Evolutionary conservation across 2,797 vertebrate genomes (phyloP), one percentile per base, ranked within the genome.

Genomic region (Brotula barbata): DNA sequence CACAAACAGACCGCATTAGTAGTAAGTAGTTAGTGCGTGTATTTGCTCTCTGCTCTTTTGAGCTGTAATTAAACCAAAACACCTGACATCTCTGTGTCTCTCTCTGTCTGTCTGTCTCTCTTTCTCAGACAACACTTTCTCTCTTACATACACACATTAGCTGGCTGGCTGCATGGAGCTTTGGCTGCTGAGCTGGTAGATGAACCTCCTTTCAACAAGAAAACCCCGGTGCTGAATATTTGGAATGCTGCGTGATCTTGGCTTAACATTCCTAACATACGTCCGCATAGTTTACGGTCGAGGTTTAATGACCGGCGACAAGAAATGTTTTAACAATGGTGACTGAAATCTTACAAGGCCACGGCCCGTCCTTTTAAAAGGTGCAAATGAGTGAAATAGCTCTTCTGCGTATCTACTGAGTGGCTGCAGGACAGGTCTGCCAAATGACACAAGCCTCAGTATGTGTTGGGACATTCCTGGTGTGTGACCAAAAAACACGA

Each of bases 221-320:
- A 55, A 41, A 46, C 44, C 50, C n/a, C n/a, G n/a, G n/a, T n/a
- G n/a, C n/a, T n/a, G n/a, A n/a, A n/a, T n/a, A n/a, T n/a, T n/a
- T n/a, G n/a, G n/a, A n/a, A n/a, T 13, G 23, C 17, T 23, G 73
- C 53, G 64, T 60, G 63, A 60, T 49, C 43, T 42, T 25, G 11
- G 52, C 43, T 78, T 40, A 60, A 65, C 64, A 77, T 82, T 80
- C 71, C 66, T 62, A 61, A 56, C 61, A 71, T 68, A 50, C 2
- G 10, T 28, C 19, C 1, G 33, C 15, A 16, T 14, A 56, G 13
- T 45, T 57, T 46, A 50, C 58, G 47, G 60, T 39, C 20, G 9
- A 6, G 16, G 1, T 10, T 8, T 12, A 31, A 48, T 34, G 16
- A 44, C 23, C 16, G 40, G 52, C 22, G 13, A 17, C 7, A 50